Conservation (phyloP, 2,113 vertebrate genomes). For the Calonectris borealis region DNA sequence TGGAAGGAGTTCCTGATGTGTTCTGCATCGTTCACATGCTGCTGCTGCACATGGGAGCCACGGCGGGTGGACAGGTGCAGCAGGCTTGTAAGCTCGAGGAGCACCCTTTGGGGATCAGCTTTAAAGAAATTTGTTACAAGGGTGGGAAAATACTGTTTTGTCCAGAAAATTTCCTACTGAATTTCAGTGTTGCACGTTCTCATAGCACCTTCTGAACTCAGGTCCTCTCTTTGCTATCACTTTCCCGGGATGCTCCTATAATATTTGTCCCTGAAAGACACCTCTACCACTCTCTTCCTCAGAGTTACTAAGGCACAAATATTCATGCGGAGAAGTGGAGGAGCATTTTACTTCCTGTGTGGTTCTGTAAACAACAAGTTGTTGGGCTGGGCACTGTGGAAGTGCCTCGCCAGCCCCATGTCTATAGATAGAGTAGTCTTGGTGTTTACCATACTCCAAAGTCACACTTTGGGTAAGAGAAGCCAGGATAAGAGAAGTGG, state of each 20-base stretch:
- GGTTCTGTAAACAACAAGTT: neutral
- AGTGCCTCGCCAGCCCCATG: accelerated
- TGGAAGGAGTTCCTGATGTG: neutral
- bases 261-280: neutral
- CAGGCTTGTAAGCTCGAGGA: neutral
- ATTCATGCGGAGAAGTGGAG: neutral
- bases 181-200: neutral
- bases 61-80: neutral
- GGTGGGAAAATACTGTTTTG: neutral
- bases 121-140: neutral
- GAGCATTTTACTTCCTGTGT: neutral
- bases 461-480: neutral
- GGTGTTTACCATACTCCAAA: neutral
- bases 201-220: neutral
- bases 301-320: neutral
- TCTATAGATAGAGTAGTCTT: neutral
- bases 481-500: neutral
- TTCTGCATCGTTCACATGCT: neutral
- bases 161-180: neutral
- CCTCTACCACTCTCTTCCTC: neutral
- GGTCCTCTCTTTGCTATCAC: neutral
- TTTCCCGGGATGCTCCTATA: neutral
- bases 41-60: neutral
- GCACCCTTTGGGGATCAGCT: neutral
- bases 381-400: neutral